phyloP scores from a whole-genome alignment of 2,797 vertebrate genomes.

The Mycteria americana region DNA sequence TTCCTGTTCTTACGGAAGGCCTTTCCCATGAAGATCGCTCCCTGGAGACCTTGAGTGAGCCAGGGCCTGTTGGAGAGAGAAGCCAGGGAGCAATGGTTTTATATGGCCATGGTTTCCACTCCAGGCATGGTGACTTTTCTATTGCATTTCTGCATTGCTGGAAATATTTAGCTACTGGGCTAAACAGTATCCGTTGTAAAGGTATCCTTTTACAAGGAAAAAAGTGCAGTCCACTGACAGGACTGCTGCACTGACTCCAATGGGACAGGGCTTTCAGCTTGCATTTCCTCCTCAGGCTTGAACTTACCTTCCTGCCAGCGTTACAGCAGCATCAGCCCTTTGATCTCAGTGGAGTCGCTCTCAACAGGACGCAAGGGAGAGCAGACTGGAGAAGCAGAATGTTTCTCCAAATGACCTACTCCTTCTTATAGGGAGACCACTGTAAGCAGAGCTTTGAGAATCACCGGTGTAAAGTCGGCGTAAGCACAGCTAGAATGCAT shows the following conservation, averaged over 20 bases:
- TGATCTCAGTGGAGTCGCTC: neutral
- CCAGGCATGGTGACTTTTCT: neutral
- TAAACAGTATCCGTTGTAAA: neutral
- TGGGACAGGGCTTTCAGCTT: neutral
- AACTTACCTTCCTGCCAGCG: neutral
- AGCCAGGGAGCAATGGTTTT: neutral
- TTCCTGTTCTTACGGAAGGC: neutral
- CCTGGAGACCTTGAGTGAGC: neutral
- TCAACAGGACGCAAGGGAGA: neutral
- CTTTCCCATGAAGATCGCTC: neutral
- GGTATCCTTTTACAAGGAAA: neutral
- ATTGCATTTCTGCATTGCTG: neutral
- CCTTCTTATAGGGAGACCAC: neutral
- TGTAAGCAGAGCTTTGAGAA: neutral
- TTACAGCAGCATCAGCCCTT: neutral
- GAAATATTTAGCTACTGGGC: neutral
- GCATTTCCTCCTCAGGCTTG: neutral
- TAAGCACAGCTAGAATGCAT: neutral
- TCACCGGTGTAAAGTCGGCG: neutral
- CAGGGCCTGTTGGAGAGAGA: neutral
- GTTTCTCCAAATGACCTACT: neutral
- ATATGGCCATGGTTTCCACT: neutral
- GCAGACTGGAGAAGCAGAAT: neutral
- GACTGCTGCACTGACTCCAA: neutral
- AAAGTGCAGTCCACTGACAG: neutral